Evolutionary conservation across 2,797 vertebrate genomes (phyloP).

Genomic region (Halcyon chelicuti): DNA sequence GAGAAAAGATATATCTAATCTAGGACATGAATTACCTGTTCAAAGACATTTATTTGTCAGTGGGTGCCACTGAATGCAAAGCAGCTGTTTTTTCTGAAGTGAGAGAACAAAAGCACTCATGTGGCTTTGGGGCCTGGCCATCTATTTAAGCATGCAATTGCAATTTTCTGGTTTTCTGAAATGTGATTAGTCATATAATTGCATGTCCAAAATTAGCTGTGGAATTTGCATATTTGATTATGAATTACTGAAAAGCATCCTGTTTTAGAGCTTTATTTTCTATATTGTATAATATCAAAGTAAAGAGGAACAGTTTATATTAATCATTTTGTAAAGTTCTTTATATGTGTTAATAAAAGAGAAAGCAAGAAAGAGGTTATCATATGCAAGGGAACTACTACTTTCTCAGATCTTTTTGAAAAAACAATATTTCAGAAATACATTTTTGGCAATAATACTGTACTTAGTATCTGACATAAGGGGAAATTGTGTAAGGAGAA

Average conservation of each 20-base stretch:
- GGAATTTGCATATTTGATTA: slow-evolving; percentile 73
- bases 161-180: slow-evolving; percentile 72
- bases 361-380: neutral
- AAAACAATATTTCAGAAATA: neutral
- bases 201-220: slow-evolving; percentile 69
- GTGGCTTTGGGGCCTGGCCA: slow-evolving; percentile 51
- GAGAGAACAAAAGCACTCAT: slow-evolving; percentile 35
- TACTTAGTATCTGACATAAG: neutral
- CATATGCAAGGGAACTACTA: neutral
- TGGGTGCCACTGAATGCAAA: slow-evolving; percentile 10
- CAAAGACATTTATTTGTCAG: slow-evolving; percentile 31
- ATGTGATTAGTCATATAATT: slow-evolving; percentile 75
- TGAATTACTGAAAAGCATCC: slow-evolving; percentile 65
- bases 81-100: slow-evolving; percentile 10
- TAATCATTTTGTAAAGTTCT: slow-evolving; percentile 31
- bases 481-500: neutral
- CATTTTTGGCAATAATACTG: neutral
- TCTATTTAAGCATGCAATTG: slow-evolving; percentile 70
- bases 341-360: neutral
- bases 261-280: slow-evolving; percentile 58
- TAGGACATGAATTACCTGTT: neutral
- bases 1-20: neutral
- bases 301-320: slow-evolving; percentile 30
- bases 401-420: slow-evolving; percentile 8
- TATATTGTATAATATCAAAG: slow-evolving; percentile 37